Percentiles rank a stretch among this genome's conserved stretches.
Evolutionary conservation across 2,888 invertebrate species (phyloP).

Genomic region (Iselma pallidipennis): DNA sequence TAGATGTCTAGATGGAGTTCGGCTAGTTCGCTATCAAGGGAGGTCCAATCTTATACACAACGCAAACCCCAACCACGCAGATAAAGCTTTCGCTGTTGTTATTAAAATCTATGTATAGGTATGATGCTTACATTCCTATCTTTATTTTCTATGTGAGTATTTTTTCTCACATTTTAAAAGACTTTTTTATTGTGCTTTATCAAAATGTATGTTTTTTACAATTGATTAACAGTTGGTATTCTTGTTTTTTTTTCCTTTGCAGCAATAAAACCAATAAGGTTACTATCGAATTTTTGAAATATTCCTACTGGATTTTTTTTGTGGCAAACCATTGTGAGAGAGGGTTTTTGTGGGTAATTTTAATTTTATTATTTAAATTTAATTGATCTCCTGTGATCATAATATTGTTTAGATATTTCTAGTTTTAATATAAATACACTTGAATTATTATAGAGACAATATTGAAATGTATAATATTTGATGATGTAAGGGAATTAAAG

Average conservation of each 20-base stretch:
- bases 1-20: conserved; percentile 69
- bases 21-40: conserved; percentile 64
- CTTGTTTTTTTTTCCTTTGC: no score
- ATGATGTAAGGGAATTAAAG: not conserved
- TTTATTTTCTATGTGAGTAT: not conserved
- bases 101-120: no score
- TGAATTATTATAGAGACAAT: not conserved
- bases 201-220: no score
- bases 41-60: conserved; percentile 65
- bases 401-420: no score
- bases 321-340: not conserved
- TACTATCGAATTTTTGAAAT: no score
- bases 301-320: not conserved
- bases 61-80: conserved; percentile 55
- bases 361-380: not conserved
- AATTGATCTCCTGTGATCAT: not conserved
- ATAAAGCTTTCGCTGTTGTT: conserved; percentile 37
- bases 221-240: no score
- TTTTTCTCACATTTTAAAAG: no score
- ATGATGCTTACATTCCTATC: not conserved
- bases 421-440: not conserved
- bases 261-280: no score
- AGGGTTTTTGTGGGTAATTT: not conserved
- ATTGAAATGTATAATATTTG: not conserved
- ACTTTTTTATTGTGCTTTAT: no score